Percentiles rank a stretch among this genome's conserved stretches.
Evolutionary conservation across 2,113 vertebrate genomes (phyloP).

Genomic region (Pelusios castaneus): DNA sequence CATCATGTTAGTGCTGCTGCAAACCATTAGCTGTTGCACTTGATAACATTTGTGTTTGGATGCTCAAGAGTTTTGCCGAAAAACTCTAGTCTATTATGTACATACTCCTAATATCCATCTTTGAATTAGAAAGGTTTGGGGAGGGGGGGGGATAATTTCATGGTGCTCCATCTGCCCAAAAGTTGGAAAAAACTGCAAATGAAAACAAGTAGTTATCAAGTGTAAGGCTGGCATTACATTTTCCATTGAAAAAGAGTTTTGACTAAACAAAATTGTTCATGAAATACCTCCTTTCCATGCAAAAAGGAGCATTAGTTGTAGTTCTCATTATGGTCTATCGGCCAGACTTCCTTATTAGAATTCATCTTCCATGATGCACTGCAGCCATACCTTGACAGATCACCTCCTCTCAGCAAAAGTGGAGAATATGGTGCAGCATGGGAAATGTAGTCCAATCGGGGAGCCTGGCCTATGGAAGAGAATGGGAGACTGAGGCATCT

Average conservation of each 20-base stretch:
- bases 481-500: background rate
- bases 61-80: background rate
- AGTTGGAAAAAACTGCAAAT: background rate
- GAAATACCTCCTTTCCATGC: background rate
- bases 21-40: background rate
- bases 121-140: background rate
- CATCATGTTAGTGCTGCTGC: background rate
- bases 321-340: background rate
- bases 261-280: background rate
- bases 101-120: background rate
- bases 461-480: background rate
- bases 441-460: background rate
- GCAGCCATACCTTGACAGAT: background rate
- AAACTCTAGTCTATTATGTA: background rate
- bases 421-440: background rate
- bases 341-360: background rate
- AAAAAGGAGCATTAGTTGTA: background rate
- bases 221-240: background rate
- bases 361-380: rapidly evolving
- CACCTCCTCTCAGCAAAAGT: no score
- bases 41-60: background rate
- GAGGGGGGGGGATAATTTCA: no score
- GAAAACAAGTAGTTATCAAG: background rate
- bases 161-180: background rate
- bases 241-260: background rate